Base-by-base conservation (phyloP, 2,113 vertebrate species). In the Natator depressus region DNA sequence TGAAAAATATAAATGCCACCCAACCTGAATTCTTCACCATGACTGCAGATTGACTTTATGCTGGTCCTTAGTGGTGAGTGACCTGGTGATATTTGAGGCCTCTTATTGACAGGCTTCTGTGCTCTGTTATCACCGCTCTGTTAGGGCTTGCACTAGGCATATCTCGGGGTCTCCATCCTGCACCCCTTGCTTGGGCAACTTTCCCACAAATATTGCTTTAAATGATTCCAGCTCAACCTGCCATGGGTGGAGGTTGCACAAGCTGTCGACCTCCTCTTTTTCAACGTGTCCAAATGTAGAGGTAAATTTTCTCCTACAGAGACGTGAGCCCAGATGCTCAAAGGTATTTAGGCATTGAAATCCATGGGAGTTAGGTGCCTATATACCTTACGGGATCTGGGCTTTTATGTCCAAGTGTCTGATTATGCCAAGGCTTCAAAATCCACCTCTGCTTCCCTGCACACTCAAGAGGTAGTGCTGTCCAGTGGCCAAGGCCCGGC, bases 381-480 rank as follows among this genome's bases (percentile, higher is more conserved):
- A 14, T 7, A 35, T 62, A 65, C 31, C 59, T 65, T 35, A 65
- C 10, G 13, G 13, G 59, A 65, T 65, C 59, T 65, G 59, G 13
- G 29, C 59, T 62, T 29, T 31, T 62, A 62, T 22, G 22, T 55
- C 24, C 54, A 62, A 62, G 59, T 31, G 13, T 6, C 59, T 17
- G 59, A 35, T 35, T 65, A 12, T 3, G 85, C 84, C 85, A 86
- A 17, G 55, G 85, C 59, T 14, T 81, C 91, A 82, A 94, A 80
- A 35, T 83, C 62, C 89, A 94, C 54, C 20, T 42, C 46, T 78
- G 85, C 85, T 85, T 75, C 76, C 90, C 89, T 29, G 46, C 4
- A 0, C 0, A 3, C 79, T 88, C 59, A 50, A 10, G 57, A 72
- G 46, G 55, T 0, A 55, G 54, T 10, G 54, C 55, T 8, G 9